A percentile compares a stretch with the other conserved stretches of the same genome.
phyloP scores from a whole-genome alignment of 2,888 invertebrate genomes.

The Caenorhabditis imperialis region DNA sequence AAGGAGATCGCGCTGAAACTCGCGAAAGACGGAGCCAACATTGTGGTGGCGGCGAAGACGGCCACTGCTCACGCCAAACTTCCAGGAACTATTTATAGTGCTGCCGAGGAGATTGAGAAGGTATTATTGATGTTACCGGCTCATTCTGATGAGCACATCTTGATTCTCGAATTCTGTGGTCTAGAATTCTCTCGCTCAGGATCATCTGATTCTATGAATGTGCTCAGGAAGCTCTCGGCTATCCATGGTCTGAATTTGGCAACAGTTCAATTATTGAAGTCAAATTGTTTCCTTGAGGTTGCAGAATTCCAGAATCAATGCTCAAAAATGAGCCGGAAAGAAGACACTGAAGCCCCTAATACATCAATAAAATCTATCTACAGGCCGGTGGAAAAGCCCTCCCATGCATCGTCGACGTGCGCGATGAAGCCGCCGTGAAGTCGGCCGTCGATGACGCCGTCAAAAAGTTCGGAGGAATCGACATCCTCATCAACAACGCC shows the following conservation, averaged over 20 bases:
- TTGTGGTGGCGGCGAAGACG: slow-evolving; percentile 92
- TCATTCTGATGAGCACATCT: too few relatives aligned
- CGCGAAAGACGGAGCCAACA: slow-evolving; percentile 87
- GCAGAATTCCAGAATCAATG: too few relatives aligned
- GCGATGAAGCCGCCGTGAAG: slow-evolving; percentile 85
- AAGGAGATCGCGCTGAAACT: slow-evolving; percentile 65
- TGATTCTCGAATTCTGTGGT: too few relatives aligned
- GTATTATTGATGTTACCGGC: slow-evolving; percentile 28
- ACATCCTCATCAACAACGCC: slow-evolving; percentile 93
- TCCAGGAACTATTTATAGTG: slow-evolving; percentile 91
- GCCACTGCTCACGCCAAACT: slow-evolving; percentile 91
- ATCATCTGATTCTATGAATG: too few relatives aligned
- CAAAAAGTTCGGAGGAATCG: slow-evolving; percentile 83
- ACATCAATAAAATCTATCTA: too few relatives aligned
- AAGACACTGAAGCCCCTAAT: too few relatives aligned
- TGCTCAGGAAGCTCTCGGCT: too few relatives aligned
- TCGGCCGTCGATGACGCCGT: slow-evolving; percentile 79
- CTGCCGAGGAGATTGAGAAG: slow-evolving; percentile 87
- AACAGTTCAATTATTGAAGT: too few relatives aligned
- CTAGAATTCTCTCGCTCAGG: too few relatives aligned
- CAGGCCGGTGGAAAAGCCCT: slow-evolving; percentile 68
- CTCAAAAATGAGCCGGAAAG: too few relatives aligned
- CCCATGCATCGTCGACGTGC: slow-evolving; percentile 87
- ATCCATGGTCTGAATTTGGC: too few relatives aligned
- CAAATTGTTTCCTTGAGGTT: too few relatives aligned